Percentiles rank a stretch among this genome's conserved stretches.
phyloP scores from a whole-genome alignment of 2,888 invertebrate genomes.

The Athalia rosae region DNA sequence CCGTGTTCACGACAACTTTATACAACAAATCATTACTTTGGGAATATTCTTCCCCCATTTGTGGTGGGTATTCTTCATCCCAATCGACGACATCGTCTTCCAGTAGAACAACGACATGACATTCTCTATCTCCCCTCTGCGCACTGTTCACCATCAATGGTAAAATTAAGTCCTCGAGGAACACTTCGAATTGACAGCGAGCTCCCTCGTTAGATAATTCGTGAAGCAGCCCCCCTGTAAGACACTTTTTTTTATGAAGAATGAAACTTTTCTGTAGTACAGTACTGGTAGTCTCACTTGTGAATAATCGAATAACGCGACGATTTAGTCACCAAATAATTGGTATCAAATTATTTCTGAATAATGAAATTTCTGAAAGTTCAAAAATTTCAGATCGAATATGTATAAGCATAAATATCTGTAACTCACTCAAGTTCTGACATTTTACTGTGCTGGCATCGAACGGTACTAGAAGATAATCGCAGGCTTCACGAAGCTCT shows the following conservation, averaged over 20 bases:
- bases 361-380: too few species aligned
- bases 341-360: too few species aligned
- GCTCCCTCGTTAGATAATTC: constrained; percentile 99
- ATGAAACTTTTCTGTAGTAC: neutral
- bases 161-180: constrained; percentile 94
- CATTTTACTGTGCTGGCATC: constrained; percentile 96
- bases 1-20: neutral
- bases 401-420: too few species aligned
- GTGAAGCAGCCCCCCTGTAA: constrained; percentile 91
- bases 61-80: constrained; percentile 99
- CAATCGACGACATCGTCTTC: constrained; percentile 98
- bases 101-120: constrained; percentile 95
- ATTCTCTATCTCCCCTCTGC: constrained; percentile 96
- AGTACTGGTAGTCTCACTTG: neutral
- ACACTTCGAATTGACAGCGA: constrained; percentile 95
- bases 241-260: constrained; percentile 28
- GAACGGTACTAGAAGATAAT: constrained; percentile 98
- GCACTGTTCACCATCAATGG: constrained; percentile 97
- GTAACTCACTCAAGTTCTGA: constrained; percentile 91
- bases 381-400: neutral
- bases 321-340: too few species aligned
- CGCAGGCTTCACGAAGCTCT: constrained; percentile 98
- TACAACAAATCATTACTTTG: constrained; percentile 80
- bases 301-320: neutral
- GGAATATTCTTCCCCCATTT: constrained; percentile 99